Conservation (phyloP, 2,113 vertebrate genomes). For the Sorex fumeus region DNA sequence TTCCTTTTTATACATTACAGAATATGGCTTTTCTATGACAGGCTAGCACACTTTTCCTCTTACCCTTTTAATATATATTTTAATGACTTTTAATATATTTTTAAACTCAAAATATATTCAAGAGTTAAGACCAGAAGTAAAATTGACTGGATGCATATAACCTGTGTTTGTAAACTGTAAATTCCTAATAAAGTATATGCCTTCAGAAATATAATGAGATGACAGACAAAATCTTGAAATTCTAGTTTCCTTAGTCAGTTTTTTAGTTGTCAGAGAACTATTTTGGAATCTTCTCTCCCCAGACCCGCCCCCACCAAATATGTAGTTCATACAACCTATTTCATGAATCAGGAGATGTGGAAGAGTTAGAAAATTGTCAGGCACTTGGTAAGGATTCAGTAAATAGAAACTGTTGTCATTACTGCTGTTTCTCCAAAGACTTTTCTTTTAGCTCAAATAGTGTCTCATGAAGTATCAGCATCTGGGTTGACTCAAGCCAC, state of each 20-base stretch:
- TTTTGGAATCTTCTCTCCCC: not conserved
- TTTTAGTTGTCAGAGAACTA: slow-evolving; percentile 47
- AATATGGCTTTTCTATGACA: slow-evolving; percentile 64
- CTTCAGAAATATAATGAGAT: slow-evolving; percentile 49
- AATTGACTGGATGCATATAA: slow-evolving; percentile 51
- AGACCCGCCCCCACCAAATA: not conserved
- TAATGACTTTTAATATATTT: not conserved
- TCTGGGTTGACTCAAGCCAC: slow-evolving; percentile 65
- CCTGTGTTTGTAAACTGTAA: slow-evolving; percentile 21
- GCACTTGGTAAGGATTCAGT: slow-evolving; percentile 6
- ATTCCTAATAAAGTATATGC: slow-evolving; percentile 52
- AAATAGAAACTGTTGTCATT: not conserved
- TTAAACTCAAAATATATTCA: slow-evolving; percentile 59
- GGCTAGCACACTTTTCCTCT: slow-evolving; percentile 38
- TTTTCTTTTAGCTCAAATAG: slow-evolving; percentile 29
- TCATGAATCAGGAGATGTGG: slow-evolving; percentile 50
- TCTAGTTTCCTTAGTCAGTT: not conserved
- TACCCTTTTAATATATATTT: slow-evolving; percentile 57
- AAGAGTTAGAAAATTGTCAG: slow-evolving; percentile 40
- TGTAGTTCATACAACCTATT: slow-evolving; percentile 33
- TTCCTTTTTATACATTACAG: slow-evolving; percentile 60
- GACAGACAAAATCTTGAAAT: slow-evolving; percentile 53
- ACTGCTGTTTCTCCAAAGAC: slow-evolving; percentile 47
- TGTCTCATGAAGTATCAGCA: slow-evolving; percentile 35
- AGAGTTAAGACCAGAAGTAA: slow-evolving; percentile 64